Percentiles rank a stretch among this genome's conserved stretches.
These are phyloP conservation scores for Chamaea fasciata DNA, from an alignment of 2,113 vertebrate genomes.

Conservation along the genomic window DNA sequence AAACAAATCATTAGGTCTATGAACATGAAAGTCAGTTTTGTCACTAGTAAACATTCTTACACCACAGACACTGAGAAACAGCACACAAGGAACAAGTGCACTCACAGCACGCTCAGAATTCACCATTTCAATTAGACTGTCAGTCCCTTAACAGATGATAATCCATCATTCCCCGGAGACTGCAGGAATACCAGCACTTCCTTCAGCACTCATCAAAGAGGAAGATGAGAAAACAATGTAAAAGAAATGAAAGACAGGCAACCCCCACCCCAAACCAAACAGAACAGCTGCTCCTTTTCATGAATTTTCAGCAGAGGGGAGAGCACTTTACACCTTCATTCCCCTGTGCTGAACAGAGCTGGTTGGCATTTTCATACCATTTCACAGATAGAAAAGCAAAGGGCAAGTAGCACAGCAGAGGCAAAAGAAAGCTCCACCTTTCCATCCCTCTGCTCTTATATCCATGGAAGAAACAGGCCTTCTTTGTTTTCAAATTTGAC, in stretches of 20 bases:
- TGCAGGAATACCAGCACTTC: neutral
- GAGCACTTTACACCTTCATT: neutral
- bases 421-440: neutral
- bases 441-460: neutral
- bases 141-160: neutral
- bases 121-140: neutral
- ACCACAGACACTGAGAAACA: neutral
- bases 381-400: neutral
- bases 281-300: neutral
- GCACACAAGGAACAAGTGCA: neutral
- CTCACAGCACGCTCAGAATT: neutral
- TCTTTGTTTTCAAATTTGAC: neutral
- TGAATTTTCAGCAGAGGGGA: neutral
- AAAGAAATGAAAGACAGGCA: neutral
- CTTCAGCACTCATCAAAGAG: neutral
- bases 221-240: neutral
- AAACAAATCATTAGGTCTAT: neutral
- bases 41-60: neutral
- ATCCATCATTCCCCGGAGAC: neutral
- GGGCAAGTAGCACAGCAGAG: neutral
- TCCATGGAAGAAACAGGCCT: neutral
- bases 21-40: neutral
- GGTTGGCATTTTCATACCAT: neutral
- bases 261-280: fast-evolving
- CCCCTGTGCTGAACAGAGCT: neutral